Evolutionary conservation across 2,888 invertebrate species (phyloP), one percentile per base, ranked within the genome.

Genomic region (Andrena minutula): DNA sequence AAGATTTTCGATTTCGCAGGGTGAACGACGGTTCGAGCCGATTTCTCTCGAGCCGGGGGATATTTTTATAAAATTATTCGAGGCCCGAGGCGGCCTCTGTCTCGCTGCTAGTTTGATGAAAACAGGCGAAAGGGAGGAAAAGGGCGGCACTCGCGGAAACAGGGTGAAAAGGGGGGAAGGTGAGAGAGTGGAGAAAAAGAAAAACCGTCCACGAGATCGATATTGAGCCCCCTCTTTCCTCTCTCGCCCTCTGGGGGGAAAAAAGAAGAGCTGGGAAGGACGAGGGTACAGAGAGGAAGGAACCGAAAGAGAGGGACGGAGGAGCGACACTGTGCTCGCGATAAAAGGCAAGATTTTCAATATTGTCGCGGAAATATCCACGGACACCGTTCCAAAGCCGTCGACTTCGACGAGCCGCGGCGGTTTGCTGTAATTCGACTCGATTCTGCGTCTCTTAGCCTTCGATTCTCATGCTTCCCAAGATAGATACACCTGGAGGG

Each of bases 71-170:
- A 84, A 84, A 83, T 83, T 83, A 83, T 83, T 82, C 77, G 77
- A 74, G 61, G 70, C 83, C 65, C 64, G 73, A 76, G 82, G 82
- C 73, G 77, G 60, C 60, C 72, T 78, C 74, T 71, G 61, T 82
- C 71, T 66, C 70, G 68, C 80, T 72, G 84, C 75, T 80, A 77
- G 80, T 88, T 83, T 77, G 87, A 88, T 86, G 88, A 83, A 86
- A 88, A 86, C 84, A 86, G 86, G 88, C 88, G 84, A 87, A 85
- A 88, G 88, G 82, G 82, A 81, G 84, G 82, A 79, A 88, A 88
- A 88, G 88, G 87, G 85, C 86, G 86, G 88, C 79, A 87, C 87
- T 85, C 84, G 89, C 83, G 79, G 83, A 85, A 89, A 83, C 83
- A 84, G 80, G 83, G 86, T 83, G 78, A 78, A 83, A 86, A 79